Percentiles rank a stretch among this genome's conserved stretches.
Evolutionary conservation across 2,113 vertebrate species (phyloP).

Genomic region (Solea solea): DNA sequence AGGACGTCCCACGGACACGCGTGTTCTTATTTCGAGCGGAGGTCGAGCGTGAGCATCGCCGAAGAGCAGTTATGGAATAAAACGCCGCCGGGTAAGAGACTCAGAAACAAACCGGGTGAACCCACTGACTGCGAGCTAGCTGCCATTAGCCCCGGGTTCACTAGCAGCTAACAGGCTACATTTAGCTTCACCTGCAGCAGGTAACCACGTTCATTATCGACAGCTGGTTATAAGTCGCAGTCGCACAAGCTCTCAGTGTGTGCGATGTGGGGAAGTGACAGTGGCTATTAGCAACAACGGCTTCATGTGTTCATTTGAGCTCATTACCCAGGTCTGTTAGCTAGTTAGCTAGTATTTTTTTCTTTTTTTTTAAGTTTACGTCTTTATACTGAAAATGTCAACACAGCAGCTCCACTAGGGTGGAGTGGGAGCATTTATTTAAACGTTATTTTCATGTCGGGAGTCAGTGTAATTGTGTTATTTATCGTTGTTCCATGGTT

Average conservation of each 20-base stretch:
- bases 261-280: neutral
- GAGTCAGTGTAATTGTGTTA: no score
- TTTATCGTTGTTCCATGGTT: no score
- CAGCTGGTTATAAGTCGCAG: neutral
- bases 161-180: conserved; percentile 21
- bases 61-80: conserved; percentile 50
- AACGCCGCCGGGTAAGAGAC: conserved; percentile 43
- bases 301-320: neutral
- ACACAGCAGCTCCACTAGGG: no score
- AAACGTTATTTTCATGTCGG: no score
- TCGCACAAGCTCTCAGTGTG: neutral
- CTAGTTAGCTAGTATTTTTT: conserved; percentile 18
- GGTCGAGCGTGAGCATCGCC: neutral
- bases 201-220: neutral
- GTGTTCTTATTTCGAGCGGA: neutral
- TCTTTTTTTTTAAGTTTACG: neutral
- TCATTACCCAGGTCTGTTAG: conserved; percentile 11
- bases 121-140: conserved; percentile 27
- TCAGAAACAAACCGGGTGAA: conserved; percentile 18
- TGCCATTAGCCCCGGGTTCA: conserved; percentile 25
- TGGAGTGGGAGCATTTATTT: no score
- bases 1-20: neutral
- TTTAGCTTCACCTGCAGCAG: conserved; percentile 19
- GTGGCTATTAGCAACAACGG: neutral
- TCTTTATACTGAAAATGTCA: no score